Evolutionary conservation across 2,888 invertebrate species (phyloP).

Genomic region (Sialis lutaria): DNA sequence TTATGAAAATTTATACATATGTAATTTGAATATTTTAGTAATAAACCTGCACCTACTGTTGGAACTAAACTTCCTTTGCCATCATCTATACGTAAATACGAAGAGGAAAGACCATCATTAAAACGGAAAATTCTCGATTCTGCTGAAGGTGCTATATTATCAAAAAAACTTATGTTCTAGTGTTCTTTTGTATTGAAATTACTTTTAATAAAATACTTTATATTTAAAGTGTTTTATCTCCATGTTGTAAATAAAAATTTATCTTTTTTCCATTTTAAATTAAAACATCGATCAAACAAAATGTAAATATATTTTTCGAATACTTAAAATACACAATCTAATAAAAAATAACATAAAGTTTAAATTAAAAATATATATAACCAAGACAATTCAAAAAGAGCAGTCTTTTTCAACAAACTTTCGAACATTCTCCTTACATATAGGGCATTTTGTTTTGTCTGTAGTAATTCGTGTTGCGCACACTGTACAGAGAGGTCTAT

Average conservation of each 20-base stretch:
- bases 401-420: slow-evolving; percentile 3
- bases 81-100: slow-evolving; percentile 39
- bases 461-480: slow-evolving; percentile 3
- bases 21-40: slow-evolving; percentile 27
- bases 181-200: no score
- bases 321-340: background rate
- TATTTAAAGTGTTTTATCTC: no score
- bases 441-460: slow-evolving; percentile 5
- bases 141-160: slow-evolving; percentile 47
- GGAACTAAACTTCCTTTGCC: slow-evolving; percentile 74
- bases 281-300: background rate
- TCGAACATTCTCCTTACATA: background rate
- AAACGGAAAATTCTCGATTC: slow-evolving; percentile 61
- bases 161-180: slow-evolving; percentile 51
- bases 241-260: background rate
- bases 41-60: slow-evolving; percentile 74
- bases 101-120: slow-evolving; percentile 46
- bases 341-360: background rate
- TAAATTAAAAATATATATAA: no score
- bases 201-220: no score
- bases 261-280: background rate
- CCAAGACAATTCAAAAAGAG: background rate
- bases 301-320: background rate
- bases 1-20: slow-evolving; percentile 12
- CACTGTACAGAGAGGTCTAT: slow-evolving; percentile 3